A percentile compares a stretch with the other conserved stretches of the same genome.
phyloP scores from a whole-genome alignment of 2,888 invertebrate genomes.

The Leucophora obtusa region DNA sequence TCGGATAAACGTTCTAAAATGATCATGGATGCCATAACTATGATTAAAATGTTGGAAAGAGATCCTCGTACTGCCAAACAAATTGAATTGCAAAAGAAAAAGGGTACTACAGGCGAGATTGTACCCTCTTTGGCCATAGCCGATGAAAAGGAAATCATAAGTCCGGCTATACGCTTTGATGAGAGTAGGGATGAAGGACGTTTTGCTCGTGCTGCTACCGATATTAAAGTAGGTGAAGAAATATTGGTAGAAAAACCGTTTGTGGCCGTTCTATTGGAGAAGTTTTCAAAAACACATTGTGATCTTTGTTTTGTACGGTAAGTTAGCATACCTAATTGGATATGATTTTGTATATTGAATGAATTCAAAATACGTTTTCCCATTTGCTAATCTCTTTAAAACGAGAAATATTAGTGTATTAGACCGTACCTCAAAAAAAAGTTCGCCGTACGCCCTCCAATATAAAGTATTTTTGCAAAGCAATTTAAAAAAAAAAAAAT shows the following conservation, averaged over 20 bases:
- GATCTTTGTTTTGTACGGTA: conserved; percentile 85
- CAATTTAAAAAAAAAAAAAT: no score
- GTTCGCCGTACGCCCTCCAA: no score
- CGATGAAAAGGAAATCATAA: conserved; percentile 78
- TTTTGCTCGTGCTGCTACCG: conserved; percentile 84
- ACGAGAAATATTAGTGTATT: no score
- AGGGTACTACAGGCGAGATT: conserved; percentile 53
- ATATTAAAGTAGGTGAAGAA: conserved; percentile 86
- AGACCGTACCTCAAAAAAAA: no score
- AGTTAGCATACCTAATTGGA: conserved; percentile 1
- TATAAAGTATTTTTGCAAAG: no score
- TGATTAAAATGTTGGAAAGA: conserved; percentile 84
- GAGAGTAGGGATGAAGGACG: conserved; percentile 83
- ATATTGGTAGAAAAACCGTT: conserved; percentile 86
- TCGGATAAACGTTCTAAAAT: conserved; percentile 82
- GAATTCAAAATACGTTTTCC: no score
- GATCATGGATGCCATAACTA: conserved; percentile 84
- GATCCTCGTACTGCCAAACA: conserved; percentile 80
- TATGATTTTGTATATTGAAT: no score
- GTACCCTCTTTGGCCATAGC: conserved; percentile 65
- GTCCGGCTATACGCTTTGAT: conserved; percentile 83
- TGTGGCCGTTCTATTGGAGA: conserved; percentile 84
- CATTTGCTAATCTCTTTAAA: no score
- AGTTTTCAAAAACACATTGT: conserved; percentile 85
- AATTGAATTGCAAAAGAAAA: conserved; percentile 68